Conservation (phyloP, 2,888 invertebrate species). For the Lepidocyrtinus sp. region DNA sequence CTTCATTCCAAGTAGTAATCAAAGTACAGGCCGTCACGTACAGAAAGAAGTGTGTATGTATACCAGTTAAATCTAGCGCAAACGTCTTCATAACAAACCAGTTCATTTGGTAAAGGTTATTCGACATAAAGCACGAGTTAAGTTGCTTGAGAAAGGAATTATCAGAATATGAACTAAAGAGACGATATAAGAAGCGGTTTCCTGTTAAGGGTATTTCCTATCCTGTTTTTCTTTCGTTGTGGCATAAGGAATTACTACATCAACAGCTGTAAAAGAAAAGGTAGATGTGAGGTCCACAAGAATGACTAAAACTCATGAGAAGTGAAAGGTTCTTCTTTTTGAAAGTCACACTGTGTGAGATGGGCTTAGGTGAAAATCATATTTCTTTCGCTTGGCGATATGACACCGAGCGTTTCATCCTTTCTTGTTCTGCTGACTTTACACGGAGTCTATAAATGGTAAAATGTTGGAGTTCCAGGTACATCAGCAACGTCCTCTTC, state of each 20-base stretch:
- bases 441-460: constrained; percentile 10
- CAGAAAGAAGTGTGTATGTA: not conserved
- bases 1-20: no score
- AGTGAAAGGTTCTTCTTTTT: constrained; percentile 6
- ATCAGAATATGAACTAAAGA: not conserved
- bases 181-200: not conserved
- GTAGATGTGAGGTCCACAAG: constrained; percentile 5
- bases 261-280: constrained; percentile 5
- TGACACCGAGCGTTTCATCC: constrained; percentile 11
- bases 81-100: constrained; percentile 29
- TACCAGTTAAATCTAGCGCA: constrained; percentile 7
- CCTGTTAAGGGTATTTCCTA: not conserved
- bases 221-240: not conserved
- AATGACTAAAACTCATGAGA: constrained; percentile 13
- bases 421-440: constrained; percentile 9
- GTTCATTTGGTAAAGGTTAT: constrained; percentile 37
- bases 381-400: constrained; percentile 5
- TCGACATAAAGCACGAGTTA: not conserved
- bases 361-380: constrained; percentile 31
- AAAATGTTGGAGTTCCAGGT: not conserved
- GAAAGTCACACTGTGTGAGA: constrained; percentile 11
- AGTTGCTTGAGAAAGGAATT: not conserved
- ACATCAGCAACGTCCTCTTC: constrained; percentile 5
- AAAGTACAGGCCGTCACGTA: not conserved
- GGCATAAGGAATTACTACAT: constrained; percentile 20